These are phyloP conservation scores for Mesoclemmys tuberculata DNA, from an alignment of 2,113 vertebrate species.

Conservation along the genomic window DNA sequence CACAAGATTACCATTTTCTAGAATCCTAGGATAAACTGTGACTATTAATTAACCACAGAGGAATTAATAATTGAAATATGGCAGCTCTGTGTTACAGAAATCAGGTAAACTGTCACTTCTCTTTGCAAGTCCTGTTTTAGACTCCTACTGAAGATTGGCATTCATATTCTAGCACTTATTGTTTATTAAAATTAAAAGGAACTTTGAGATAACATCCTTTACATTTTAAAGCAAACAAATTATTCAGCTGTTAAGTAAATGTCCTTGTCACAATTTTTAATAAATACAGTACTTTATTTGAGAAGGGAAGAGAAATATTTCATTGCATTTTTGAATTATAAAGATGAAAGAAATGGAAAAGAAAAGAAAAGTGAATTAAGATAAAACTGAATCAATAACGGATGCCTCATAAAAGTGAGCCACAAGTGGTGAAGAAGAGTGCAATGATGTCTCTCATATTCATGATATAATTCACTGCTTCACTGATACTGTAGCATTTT, in stretches of 20 bases:
- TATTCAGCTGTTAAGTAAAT: constrained; percentile 40
- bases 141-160: constrained; percentile 1
- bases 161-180: neutral
- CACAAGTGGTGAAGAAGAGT: neutral
- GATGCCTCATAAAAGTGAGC: constrained; percentile 18
- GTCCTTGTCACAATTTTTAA: neutral
- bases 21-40: constrained; percentile 28
- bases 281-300: constrained; percentile 46
- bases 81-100: constrained; percentile 3
- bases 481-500: neutral
- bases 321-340: constrained; percentile 37
- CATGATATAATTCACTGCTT: neutral
- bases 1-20: constrained; percentile 36
- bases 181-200: constrained; percentile 33
- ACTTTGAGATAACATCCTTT: constrained; percentile 20
- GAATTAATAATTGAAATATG: constrained; percentile 50
- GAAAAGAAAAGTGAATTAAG: constrained; percentile 16
- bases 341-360: constrained; percentile 44
- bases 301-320: neutral
- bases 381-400: neutral
- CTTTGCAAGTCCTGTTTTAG: constrained; percentile 37
- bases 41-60: constrained; percentile 73
- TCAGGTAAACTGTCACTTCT: constrained; percentile 56
- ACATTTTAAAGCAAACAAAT: constrained; percentile 44
- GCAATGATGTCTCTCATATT: neutral